phyloP scores from a whole-genome alignment of 2,888 invertebrate species.

The Nasonovia ribisnigri region DNA sequence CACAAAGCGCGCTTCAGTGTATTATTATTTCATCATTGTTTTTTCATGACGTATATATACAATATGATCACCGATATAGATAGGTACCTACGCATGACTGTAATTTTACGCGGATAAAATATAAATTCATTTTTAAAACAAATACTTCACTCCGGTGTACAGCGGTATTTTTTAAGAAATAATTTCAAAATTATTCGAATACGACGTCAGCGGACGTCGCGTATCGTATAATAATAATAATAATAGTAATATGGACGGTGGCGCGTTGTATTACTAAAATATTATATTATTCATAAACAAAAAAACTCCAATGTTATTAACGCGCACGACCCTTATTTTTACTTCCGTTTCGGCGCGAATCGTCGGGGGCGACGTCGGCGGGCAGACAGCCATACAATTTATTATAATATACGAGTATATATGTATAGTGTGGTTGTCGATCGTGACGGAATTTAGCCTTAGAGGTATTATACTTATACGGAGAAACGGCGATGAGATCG shows the following conservation, averaged over 20 bases:
- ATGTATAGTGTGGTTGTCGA: not conserved
- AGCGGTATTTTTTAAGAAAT: not conserved
- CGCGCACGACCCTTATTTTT: not conserved
- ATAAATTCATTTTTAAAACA: not conserved
- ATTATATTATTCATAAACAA: not conserved
- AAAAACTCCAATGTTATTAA: not conserved
- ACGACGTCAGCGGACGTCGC: not conserved
- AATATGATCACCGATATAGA: not conserved
- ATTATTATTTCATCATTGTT: not conserved
- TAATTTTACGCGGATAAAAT: not conserved
- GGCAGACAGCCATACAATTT: not conserved
- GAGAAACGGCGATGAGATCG: not conserved
- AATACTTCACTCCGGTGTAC: not conserved
- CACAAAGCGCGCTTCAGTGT: not conserved
- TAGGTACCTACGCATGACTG: not conserved
- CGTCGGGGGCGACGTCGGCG: not conserved
- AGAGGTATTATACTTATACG: not conserved
- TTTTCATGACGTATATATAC: not conserved
- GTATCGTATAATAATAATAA: not conserved
- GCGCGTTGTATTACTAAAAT: not conserved
- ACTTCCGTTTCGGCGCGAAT: not conserved
- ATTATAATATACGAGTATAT: not conserved
- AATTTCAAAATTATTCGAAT: not conserved
- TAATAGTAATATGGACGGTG: not conserved
- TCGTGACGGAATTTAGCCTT: conserved; percentile 1